Evolutionary conservation across 2,113 vertebrate genomes (phyloP).

Genomic region (Dicrurus megarhynchus): DNA sequence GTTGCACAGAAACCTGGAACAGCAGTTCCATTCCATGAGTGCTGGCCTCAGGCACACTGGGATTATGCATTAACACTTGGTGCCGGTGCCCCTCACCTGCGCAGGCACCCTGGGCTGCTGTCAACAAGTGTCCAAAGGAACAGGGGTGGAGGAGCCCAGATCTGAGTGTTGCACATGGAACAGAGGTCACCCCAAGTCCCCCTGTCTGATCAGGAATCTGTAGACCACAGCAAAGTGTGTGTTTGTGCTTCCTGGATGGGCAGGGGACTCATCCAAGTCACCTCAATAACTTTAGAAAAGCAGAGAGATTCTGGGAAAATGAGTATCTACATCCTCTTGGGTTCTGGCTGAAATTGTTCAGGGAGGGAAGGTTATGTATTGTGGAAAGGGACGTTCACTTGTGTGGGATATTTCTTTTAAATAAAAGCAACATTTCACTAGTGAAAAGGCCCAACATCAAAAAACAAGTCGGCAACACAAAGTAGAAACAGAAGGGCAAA

Average conservation of each 20-base stretch:
- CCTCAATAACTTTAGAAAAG: background rate
- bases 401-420: background rate
- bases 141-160: background rate
- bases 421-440: background rate
- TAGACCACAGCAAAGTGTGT: background rate
- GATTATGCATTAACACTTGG: background rate
- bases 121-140: background rate
- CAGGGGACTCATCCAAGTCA: background rate
- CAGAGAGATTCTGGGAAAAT: background rate
- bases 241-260: background rate
- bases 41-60: background rate
- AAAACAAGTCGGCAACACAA: background rate
- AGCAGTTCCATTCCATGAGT: background rate
- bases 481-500: background rate
- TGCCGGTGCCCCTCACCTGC: background rate
- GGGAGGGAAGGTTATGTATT: background rate
- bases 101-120: accelerated
- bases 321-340: background rate
- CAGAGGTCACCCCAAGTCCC: background rate
- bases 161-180: background rate
- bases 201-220: background rate
- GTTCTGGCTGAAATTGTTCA: background rate
- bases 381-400: background rate
- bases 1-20: background rate
- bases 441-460: background rate